A percentile compares a stretch with the other conserved stretches of the same genome.
Evolutionary conservation across 2,888 invertebrate species (phyloP).

Genomic region (Teleogryllus oceanicus): DNA sequence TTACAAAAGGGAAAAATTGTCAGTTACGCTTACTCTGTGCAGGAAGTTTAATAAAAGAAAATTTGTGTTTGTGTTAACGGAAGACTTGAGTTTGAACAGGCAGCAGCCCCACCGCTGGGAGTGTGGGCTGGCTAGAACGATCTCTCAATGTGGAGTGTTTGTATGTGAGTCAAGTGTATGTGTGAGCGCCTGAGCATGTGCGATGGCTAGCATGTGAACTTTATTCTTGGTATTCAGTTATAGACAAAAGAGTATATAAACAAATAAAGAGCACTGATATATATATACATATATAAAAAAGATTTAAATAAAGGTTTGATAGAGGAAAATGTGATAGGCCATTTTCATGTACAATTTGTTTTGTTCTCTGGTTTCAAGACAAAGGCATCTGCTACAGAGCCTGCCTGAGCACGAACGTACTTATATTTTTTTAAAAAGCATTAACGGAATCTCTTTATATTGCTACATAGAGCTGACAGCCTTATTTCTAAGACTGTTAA

Average conservation of each 20-base stretch:
- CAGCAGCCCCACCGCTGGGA: not conserved
- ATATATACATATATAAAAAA: slow-evolving; percentile 18
- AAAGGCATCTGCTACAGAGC: slow-evolving; percentile 9
- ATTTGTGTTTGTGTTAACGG: slow-evolving; percentile 20
- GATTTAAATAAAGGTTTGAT: slow-evolving; percentile 18
- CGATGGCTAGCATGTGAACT: slow-evolving; percentile 29
- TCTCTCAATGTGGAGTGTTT: slow-evolving; percentile 21
- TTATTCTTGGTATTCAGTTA: slow-evolving; percentile 34
- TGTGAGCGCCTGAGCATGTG: slow-evolving; percentile 18
- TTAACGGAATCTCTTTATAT: slow-evolving; percentile 12
- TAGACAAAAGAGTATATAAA: slow-evolving; percentile 25
- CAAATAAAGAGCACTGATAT: slow-evolving; percentile 24
- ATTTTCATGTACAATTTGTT: slow-evolving; percentile 7
- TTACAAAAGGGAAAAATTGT: slow-evolving; percentile 18
- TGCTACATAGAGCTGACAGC: slow-evolving; percentile 18
- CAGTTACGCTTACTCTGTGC: slow-evolving; percentile 30
- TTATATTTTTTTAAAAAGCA: slow-evolving; percentile 18
- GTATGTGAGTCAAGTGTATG: not conserved
- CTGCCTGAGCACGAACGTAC: slow-evolving; percentile 7
- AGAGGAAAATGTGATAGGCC: slow-evolving; percentile 18
- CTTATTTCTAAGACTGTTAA: slow-evolving; percentile 9
- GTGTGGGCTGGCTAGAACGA: slow-evolving; percentile 21
- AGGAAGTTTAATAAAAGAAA: slow-evolving; percentile 29
- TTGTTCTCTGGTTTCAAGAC: slow-evolving; percentile 7
- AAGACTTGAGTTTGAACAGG: slow-evolving; percentile 18